Evolutionary conservation across 2,888 invertebrate genomes (phyloP), one percentile per base, ranked within the genome.

Genomic region (Halocaridina rubra): DNA sequence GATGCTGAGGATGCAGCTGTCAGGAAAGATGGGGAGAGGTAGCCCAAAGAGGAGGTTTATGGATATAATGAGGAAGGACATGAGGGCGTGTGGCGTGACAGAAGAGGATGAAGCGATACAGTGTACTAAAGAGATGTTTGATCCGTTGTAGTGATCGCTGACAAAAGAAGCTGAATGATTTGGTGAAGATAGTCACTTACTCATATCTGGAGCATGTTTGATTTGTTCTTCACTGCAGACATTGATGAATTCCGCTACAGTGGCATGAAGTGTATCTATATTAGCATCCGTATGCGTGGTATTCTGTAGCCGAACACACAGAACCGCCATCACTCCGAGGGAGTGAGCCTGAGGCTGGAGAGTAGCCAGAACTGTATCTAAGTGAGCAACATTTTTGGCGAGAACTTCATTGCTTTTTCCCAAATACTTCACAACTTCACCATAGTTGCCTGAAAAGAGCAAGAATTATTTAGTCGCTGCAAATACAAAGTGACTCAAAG

Each of bases 291-390:
- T 79, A 13, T 84, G 86, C 3, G 79, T 72, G 3, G 85, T 84
- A 59, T 84, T 80, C 24, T 94, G 93, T 90, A 95, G 94, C 91
- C 96, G 95, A 2, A 95, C 96, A 89, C 94, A 94, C 89, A 98
- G 92, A 33, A 98, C 96, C 84, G 96, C 96, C 82, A 98, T 91
- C 79, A 97, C 95, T 74, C 97, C 98, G 84, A 98, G 92, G 8
- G 97, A 97, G 92, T 98, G 97, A 90, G 97, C 96, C 90, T 97
- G 96, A 84, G 96, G 93, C 91, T 97, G 96, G 86, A 98, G 92
- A 0, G 97, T 97, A 91, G 97, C 97, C 89, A 98, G 91, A 39
- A 97, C 97, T 91, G 95, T 97, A 90, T 96, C 96, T 89, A 98
- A 92, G 90, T 97, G 96, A 88, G 94, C 94, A 89, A 94, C 94